phyloP scores from a whole-genome alignment of 2,888 invertebrate genomes.

The Drosophila stalkeri region DNA sequence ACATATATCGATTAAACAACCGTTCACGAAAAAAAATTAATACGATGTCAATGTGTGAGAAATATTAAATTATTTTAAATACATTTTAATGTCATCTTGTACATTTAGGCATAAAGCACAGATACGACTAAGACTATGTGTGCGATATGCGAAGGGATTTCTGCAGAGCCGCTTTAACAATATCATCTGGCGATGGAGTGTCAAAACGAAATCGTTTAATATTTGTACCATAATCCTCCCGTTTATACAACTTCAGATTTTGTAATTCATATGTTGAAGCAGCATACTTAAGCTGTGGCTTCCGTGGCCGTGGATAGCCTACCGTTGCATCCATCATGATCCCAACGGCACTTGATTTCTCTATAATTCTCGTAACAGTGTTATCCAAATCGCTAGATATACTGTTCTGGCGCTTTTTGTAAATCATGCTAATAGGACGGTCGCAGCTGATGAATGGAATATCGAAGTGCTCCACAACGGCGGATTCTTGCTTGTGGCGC shows the following conservation, averaged over 20 bases:
- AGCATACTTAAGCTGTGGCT: conserved; percentile 49
- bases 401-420: not conserved
- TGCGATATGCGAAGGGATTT: conserved; percentile 70
- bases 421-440: conserved; percentile 7
- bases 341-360: conserved; percentile 53
- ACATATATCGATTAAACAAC: conserved; percentile 40
- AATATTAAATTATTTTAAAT: conserved; percentile 4
- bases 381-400: conserved; percentile 2
- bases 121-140: conserved; percentile 43
- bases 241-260: conserved; percentile 50
- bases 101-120: conserved; percentile 18
- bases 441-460: conserved; percentile 71
- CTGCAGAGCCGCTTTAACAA: conserved; percentile 71
- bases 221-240: conserved; percentile 60
- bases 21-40: not conserved
- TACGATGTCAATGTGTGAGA: not conserved
- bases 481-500: conserved; percentile 17
- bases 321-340: conserved; percentile 46
- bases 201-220: conserved; percentile 78
- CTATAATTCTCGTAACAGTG: not conserved
- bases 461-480: conserved; percentile 43
- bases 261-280: conserved; percentile 32
- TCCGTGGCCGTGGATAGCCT: conserved; percentile 51
- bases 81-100: conserved; percentile 20
- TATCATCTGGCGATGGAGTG: conserved; percentile 82